These are phyloP conservation scores for Sinotaia quadrata DNA, from an alignment of 2,888 invertebrate genomes.

Conservation along the genomic window DNA sequence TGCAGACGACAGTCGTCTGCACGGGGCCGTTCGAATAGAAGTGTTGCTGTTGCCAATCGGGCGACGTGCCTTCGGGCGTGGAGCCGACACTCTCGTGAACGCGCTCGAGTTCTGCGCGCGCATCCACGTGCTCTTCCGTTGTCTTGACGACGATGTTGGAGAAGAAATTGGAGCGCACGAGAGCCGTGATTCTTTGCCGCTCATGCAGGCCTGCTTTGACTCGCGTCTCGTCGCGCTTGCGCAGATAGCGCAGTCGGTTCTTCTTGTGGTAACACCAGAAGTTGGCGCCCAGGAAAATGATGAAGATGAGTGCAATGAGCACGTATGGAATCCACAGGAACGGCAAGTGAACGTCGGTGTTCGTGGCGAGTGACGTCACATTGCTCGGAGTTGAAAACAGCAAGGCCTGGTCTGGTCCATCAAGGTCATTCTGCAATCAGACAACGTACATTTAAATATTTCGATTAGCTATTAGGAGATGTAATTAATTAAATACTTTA, in stretches of 20 bases:
- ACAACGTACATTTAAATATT: no score
- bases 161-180: slow-evolving; percentile 28
- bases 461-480: no score
- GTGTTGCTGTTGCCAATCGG: no score
- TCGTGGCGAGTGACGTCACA: background rate
- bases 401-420: background rate
- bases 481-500: no score
- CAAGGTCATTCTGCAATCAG: slow-evolving; percentile 8
- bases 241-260: slow-evolving; percentile 41
- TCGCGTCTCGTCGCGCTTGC: slow-evolving; percentile 49
- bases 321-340: slow-evolving; percentile 56
- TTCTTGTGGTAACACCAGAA: slow-evolving; percentile 55
- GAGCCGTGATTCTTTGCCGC: slow-evolving; percentile 31
- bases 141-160: background rate
- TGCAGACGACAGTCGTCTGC: no score
- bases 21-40: no score
- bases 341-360: background rate
- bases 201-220: slow-evolving; percentile 39
- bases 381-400: slow-evolving; percentile 14
- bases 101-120: background rate
- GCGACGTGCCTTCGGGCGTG: background rate
- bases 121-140: background rate
- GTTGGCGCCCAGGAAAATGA: slow-evolving; percentile 48
- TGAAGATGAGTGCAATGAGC: slow-evolving; percentile 45
- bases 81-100: background rate